phyloP scores from a whole-genome alignment of 2,113 vertebrate species.

The Gobiocypris rarus region DNA sequence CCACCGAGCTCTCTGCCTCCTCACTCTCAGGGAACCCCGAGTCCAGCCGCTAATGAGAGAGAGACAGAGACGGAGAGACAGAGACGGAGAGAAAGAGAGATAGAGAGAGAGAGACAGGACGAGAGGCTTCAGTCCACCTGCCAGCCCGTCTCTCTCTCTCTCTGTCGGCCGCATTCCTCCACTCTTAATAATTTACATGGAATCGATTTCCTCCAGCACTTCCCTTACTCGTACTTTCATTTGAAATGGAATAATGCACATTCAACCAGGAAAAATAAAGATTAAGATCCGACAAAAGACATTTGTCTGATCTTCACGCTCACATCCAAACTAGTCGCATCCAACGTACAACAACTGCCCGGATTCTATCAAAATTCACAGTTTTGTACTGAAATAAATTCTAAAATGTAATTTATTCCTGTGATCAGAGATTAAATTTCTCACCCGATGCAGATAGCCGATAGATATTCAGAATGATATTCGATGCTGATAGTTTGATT shows the following conservation, averaged over 20 bases:
- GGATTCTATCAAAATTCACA: background rate
- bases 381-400: too few species aligned
- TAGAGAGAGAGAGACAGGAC: slow-evolving; percentile 81
- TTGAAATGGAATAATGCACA: slow-evolving; percentile 45
- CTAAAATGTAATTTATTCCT: too few species aligned
- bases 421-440: too few species aligned
- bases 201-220: slow-evolving; percentile 87
- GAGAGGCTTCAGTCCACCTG: slow-evolving; percentile 89
- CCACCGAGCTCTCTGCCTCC: slow-evolving; percentile 98
- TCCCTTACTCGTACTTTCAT: slow-evolving; percentile 33
- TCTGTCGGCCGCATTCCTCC: slow-evolving; percentile 82
- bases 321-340: slow-evolving; percentile 68
- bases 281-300: slow-evolving; percentile 60
- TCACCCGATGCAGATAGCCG: too few species aligned
- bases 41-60: slow-evolving; percentile 94
- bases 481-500: too few species aligned
- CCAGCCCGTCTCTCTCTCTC: slow-evolving; percentile 71
- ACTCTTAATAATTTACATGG: slow-evolving; percentile 96
- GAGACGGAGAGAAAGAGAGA: background rate
- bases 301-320: slow-evolving; percentile 58
- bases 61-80: slow-evolving; percentile 80
- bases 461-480: too few species aligned
- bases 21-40: slow-evolving; percentile 94
- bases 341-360: slow-evolving; percentile 49
- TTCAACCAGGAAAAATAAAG: slow-evolving; percentile 65